phyloP scores from a whole-genome alignment of 2,113 vertebrate species.

The Phyllostomus discolor region DNA sequence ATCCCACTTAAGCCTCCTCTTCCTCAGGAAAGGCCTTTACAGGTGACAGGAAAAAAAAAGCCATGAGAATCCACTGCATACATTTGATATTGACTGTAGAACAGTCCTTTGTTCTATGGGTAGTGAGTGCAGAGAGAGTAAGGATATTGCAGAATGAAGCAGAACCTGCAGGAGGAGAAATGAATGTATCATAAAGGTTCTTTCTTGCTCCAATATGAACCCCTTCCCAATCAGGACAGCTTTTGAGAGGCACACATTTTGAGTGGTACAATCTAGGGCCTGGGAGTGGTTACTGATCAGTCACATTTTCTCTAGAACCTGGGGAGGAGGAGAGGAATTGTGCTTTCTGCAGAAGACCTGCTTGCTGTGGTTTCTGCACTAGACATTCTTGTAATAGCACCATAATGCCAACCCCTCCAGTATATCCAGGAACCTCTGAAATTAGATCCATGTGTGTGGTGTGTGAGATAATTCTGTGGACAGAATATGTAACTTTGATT shows the following conservation, averaged over 20 bases:
- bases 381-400: background rate
- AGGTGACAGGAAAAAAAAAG: background rate
- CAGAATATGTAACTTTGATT: background rate
- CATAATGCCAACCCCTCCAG: fast-evolving
- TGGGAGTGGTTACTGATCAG: background rate
- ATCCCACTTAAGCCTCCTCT: background rate
- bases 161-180: background rate
- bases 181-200: background rate
- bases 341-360: background rate
- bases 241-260: background rate
- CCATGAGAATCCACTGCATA: background rate
- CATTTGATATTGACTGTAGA: background rate
- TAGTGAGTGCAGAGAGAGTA: background rate
- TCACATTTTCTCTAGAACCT: background rate
- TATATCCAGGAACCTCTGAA: fast-evolving
- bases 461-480: background rate
- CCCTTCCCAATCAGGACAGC: background rate
- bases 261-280: too few species aligned
- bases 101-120: fast-evolving
- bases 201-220: background rate
- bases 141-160: background rate
- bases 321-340: background rate
- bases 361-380: too few species aligned
- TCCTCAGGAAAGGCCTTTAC: background rate
- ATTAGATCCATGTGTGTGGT: background rate